Evolutionary conservation across 2,113 vertebrate species (phyloP).

Genomic region (Hippocampus barbouri): DNA sequence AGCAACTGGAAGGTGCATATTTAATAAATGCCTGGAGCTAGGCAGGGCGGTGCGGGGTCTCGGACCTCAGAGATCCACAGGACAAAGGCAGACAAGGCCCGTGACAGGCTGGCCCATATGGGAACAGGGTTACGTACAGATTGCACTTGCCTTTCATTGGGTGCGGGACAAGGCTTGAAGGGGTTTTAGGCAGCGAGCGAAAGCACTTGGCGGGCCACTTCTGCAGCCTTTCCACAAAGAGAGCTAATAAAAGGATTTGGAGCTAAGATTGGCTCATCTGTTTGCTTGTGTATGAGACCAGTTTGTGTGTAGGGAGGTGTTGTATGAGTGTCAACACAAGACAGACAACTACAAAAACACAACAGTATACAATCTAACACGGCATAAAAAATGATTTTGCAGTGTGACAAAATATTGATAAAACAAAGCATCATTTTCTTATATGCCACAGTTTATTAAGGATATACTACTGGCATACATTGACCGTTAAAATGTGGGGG

Average conservation of each 20-base stretch:
- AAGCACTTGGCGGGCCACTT: constrained; percentile 63
- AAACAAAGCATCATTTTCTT: neutral
- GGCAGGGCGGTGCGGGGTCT: constrained; percentile 68
- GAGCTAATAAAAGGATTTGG: constrained; percentile 72
- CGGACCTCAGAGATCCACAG: constrained; percentile 81
- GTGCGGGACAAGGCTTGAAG: constrained; percentile 73
- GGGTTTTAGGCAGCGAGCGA: constrained; percentile 67
- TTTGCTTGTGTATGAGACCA: constrained; percentile 40
- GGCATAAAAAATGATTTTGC: neutral
- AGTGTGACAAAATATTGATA: neutral
- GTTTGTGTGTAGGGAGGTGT: constrained; percentile 25
- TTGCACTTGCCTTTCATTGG: constrained; percentile 71
- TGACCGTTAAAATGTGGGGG: neutral
- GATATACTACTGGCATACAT: neutral
- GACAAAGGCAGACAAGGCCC: constrained; percentile 79
- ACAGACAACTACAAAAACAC: neutral
- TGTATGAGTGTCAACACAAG: constrained; percentile 14
- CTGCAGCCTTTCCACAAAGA: constrained; percentile 55
- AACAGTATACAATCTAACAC: neutral
- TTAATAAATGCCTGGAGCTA: constrained; percentile 98
- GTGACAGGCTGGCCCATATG: constrained; percentile 79
- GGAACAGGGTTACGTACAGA: constrained; percentile 82
- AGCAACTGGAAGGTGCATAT: constrained; percentile 94
- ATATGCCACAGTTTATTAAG: neutral
- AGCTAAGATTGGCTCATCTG: constrained; percentile 64